Percentiles rank a stretch among this genome's conserved stretches.
phyloP scores from a whole-genome alignment of 1,140 invertebrate genomes.

The Glossosoma conforme region DNA sequence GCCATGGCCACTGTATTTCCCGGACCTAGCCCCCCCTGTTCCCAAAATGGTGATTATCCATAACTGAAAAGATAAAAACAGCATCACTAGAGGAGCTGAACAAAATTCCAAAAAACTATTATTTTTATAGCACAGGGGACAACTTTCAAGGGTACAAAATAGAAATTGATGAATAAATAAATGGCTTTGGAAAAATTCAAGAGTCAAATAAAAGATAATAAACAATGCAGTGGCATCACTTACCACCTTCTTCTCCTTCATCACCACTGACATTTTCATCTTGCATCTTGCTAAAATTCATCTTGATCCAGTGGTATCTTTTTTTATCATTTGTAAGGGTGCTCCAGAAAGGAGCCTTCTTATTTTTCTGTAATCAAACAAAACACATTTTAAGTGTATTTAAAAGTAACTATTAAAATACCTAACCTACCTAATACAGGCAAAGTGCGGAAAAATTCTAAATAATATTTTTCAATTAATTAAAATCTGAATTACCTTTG shows the following conservation, averaged over 20 bases:
- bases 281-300: constrained; percentile 95
- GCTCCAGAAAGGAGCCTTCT: constrained; percentile 81
- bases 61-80: too few species aligned
- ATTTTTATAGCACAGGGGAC: too few species aligned
- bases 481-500: constrained; percentile 37
- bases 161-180: background rate
- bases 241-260: constrained; percentile 23
- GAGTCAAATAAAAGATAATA: background rate
- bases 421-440: background rate
- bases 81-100: too few species aligned
- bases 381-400: background rate
- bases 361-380: constrained; percentile 47
- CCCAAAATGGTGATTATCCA: too few species aligned
- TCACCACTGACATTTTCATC: constrained; percentile 69
- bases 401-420: background rate
- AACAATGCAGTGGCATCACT: background rate
- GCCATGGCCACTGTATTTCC: too few species aligned
- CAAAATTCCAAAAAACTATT: too few species aligned
- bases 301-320: constrained; percentile 94
- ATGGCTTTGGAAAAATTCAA: background rate
- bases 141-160: background rate
- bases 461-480: background rate
- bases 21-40: too few species aligned
- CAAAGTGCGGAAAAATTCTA: background rate
- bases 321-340: constrained; percentile 79